phyloP scores from a whole-genome alignment of 2,113 vertebrate species.

The Muntiacus reevesi region DNA sequence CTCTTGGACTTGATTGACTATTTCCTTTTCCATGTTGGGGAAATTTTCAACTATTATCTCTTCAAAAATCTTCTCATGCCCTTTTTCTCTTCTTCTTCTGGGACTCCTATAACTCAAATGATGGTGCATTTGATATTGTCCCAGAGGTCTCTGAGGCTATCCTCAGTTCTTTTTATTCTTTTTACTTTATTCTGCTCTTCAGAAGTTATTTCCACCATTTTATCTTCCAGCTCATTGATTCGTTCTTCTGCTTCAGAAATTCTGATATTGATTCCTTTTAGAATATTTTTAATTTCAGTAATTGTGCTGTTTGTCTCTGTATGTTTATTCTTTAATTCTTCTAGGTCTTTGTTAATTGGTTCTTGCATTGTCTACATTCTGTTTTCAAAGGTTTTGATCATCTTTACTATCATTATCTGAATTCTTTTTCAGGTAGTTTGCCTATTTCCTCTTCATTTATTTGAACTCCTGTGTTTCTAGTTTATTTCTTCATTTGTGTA shows the following conservation, averaged over 20 bases:
- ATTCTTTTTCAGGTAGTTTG: background rate
- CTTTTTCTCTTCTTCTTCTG: background rate
- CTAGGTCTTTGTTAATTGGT: background rate
- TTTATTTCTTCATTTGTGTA: background rate
- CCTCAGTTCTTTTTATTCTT: background rate
- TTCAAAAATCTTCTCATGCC: too few species aligned
- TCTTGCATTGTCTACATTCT: background rate
- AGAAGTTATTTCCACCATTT: background rate
- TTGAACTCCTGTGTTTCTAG: background rate
- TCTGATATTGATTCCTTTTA: background rate
- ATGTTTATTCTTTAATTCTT: background rate
- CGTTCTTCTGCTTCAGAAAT: background rate
- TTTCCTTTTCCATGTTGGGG: too few species aligned
- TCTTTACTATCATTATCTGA: background rate
- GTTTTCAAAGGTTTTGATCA: background rate
- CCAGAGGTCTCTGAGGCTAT: background rate
- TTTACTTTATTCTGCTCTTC: too few species aligned
- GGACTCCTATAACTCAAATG: background rate
- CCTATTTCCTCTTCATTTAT: background rate
- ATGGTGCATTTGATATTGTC: background rate
- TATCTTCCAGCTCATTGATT: background rate
- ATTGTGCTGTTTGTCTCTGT: background rate
- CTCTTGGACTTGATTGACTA: too few species aligned
- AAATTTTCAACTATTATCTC: too few species aligned
- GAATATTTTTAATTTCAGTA: background rate